Evolutionary conservation across 2,888 invertebrate genomes (phyloP), one percentile per base, ranked within the genome.

Genomic region (Nesidiocoris tenuis): DNA sequence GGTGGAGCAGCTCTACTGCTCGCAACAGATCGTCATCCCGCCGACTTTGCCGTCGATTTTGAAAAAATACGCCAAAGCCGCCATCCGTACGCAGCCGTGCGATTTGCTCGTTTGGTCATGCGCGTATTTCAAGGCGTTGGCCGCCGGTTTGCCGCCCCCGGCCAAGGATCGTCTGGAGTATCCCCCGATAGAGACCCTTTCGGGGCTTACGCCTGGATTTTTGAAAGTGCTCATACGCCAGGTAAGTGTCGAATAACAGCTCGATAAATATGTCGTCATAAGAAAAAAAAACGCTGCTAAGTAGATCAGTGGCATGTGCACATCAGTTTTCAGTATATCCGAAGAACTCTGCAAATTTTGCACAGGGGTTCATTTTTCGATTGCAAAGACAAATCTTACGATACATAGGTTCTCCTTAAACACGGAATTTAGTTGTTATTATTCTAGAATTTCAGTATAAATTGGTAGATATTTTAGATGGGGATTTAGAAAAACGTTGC

Each of bases 11-110:
- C 89, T 91, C 86, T 93, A 91, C 85, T 91, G 90, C 84, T 89
- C 91, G 0, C 90, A 93, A 84, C 92, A 93, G 84, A 93, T 95
- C 23, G 88, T 89, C 70, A 91, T 95, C 76, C 95, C 95, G 0
- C 91, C 93, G 0, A 90, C 90, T 80, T 88, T 93, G 81, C 95
- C 95, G 0, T 90, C 90, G 81, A 90, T 95, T 68, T 84, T 95
- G 74, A 93, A 95, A 83, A 90, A 92, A 82, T 96, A 90, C 82
- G 94, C 94, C 61, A 95, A 95, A 87, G 94, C 95, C 39, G 95
- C 95, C 0, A 95, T 96, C 76, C 88, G 93, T 81, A 94, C 94
- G 1, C 95, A 96, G 82, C 96, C 95, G 0, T 90, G 90, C 80
- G 95, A 95, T 85, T 86, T 96, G 0, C 86, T 95, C 0, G 85